Conservation (phyloP, 2,113 vertebrate genomes). For the human region GRCh38 chr2:111918501-111919000, state of each 20-base stretch:
- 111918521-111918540: neutral
- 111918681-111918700: neutral
- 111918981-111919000: neutral
- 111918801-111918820: neutral
- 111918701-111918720: constrained; percentile 29
- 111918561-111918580: neutral
- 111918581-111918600: constrained; percentile 53
- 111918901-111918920: neutral
- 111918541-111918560: constrained; percentile 1
- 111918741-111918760: neutral
- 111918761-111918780: neutral
- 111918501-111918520: neutral
- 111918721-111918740: neutral
- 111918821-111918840: neutral
- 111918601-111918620: neutral
- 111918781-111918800: accelerated
- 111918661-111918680: constrained; percentile 49
- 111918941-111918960: neutral
- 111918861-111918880: neutral
- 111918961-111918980: neutral
- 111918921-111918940: neutral
- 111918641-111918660: neutral
- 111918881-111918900: neutral
- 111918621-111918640: constrained; percentile 32
- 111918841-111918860: neutral